Conservation (phyloP, 1,140 invertebrate genomes). For the Heliconius melpomene region DNA sequence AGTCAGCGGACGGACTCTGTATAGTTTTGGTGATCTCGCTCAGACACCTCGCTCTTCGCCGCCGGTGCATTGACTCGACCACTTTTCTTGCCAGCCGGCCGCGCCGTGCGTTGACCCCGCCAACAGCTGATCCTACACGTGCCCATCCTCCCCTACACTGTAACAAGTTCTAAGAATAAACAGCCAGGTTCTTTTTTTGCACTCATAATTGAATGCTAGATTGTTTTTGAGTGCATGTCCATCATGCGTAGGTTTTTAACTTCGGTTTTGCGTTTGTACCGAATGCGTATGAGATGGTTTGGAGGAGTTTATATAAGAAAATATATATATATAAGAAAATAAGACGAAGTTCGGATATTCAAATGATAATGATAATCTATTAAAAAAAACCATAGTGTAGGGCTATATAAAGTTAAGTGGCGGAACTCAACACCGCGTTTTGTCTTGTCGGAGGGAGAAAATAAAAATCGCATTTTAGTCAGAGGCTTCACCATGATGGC, state of each 20-base stretch:
- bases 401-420: no score
- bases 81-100: slow-evolving; percentile 53
- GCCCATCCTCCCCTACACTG: slow-evolving; percentile 38
- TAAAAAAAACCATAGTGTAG: no score
- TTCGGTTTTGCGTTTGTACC: neutral
- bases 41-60: slow-evolving; percentile 37
- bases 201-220: slow-evolving; percentile 40
- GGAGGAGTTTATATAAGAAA: neutral
- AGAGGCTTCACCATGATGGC: no score
- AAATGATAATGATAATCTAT: no score
- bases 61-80: slow-evolving; percentile 55
- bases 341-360: no score
- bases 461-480: no score
- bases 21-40: slow-evolving; percentile 43
- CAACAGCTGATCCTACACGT: slow-evolving; percentile 67
- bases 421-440: no score
- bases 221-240: slow-evolving; percentile 30
- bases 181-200: slow-evolving; percentile 43
- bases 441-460: no score
- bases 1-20: slow-evolving; percentile 16
- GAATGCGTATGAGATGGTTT: neutral
- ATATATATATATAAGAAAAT: no score
- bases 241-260: neutral
- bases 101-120: slow-evolving; percentile 52
- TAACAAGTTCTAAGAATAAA: slow-evolving; percentile 48